Evolutionary conservation across 2,888 invertebrate genomes (phyloP), one percentile per base, ranked within the genome.

Genomic region (Deilephila elpenor): DNA sequence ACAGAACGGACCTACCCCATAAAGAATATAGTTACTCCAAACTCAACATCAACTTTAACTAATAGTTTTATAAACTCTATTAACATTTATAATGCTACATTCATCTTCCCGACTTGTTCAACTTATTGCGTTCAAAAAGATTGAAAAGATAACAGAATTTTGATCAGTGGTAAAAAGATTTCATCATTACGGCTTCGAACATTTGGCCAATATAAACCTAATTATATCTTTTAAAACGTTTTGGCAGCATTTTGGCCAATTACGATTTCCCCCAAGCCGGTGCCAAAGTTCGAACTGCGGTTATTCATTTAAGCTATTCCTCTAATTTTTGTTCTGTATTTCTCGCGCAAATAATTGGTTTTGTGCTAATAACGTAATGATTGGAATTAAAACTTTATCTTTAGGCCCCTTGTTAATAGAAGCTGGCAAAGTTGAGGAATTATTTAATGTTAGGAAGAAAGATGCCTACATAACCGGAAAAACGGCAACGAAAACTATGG

Each of bases 201-300:
- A 14, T 11, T 44, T 6, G 44, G 37, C n/a, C 11, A 62, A 56
- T 62, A 73, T 67, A 56, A 73, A 73, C 59, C 59, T 73, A 73
- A 73, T 73, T 73, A 73, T 20, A 64, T 53, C 64, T 67, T 73
- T 73, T 59, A 73, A 72, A 73, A 59, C 67, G 37, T 67, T 72
- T 73, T 64, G 73, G 64, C 64, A 64, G 34, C 73, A 64, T 73
- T 25, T 71, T 73, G 64, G 73, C 64, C 67, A 37, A 67, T 73
- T 67, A 73, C 67, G 73, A 53, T 73, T 61, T 67, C 67, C 37
- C 19, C 64, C 59, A 59, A 71, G 71, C 60, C 20, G 71, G 25
- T 67, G 51, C 71, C 60, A 60, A 44, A 71, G 71, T 71, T 71
- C 60, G 17, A 67, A 51, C 25, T 25, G 51, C 44, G n/a, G 37